Evolutionary conservation across 2,113 vertebrate genomes (phyloP).

Genomic region (Uropsilus gracilis): DNA sequence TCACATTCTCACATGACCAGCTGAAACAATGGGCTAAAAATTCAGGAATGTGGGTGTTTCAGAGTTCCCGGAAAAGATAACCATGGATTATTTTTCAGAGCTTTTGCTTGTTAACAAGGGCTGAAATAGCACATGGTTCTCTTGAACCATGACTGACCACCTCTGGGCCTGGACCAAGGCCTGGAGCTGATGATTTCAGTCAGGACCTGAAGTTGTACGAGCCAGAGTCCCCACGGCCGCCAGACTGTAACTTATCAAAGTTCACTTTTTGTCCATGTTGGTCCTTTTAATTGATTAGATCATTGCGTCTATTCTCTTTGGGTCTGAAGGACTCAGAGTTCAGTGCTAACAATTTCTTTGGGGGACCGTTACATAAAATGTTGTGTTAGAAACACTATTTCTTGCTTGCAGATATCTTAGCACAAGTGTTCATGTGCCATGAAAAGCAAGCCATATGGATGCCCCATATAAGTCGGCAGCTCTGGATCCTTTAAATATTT

Average conservation of each 20-base stretch:
- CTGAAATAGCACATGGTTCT: background rate
- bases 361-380: background rate
- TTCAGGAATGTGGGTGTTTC: background rate
- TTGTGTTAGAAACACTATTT: background rate
- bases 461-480: background rate
- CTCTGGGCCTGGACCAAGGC: background rate
- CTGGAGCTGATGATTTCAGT: background rate
- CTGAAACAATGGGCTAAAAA: background rate
- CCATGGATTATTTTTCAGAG: background rate
- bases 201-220: background rate
- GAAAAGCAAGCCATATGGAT: background rate
- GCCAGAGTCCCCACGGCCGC: background rate
- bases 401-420: background rate
- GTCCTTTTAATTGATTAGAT: slow-evolving; percentile 2
- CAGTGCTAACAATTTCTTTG: slow-evolving; percentile 11
- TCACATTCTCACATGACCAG: background rate
- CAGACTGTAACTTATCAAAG: background rate
- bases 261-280: background rate
- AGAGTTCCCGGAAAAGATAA: slow-evolving; percentile 12
- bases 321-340: background rate
- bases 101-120: background rate
- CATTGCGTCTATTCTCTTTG: background rate
- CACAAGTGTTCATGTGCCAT: background rate
- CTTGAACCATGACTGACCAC: background rate
- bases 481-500: background rate